A percentile compares a stretch with the other conserved stretches of the same genome.
Evolutionary conservation across 2,888 invertebrate genomes (phyloP).

Genomic region (Anthrax anthrax): DNA sequence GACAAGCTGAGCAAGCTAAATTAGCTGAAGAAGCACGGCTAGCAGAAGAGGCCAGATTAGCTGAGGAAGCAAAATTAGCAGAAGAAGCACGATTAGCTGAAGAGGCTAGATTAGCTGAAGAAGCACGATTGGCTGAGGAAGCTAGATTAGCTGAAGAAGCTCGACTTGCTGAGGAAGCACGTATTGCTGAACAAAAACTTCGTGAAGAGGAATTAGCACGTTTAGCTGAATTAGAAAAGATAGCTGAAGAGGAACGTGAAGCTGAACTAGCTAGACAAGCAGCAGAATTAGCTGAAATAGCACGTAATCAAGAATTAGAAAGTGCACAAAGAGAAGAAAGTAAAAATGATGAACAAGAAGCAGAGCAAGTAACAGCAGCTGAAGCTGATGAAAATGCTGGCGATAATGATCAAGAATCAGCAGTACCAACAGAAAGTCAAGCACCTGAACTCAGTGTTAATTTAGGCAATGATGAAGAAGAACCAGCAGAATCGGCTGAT

Average conservation of each 20-base stretch:
- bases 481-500: neutral
- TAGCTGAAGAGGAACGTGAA: slow-evolving; percentile 28
- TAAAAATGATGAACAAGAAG: slow-evolving; percentile 30
- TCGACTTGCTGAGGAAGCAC: slow-evolving; percentile 33
- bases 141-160: slow-evolving; percentile 34
- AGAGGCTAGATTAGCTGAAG: slow-evolving; percentile 30
- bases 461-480: neutral
- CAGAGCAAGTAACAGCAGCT: slow-evolving; percentile 24
- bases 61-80: slow-evolving; percentile 24
- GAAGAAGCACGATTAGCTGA: slow-evolving; percentile 30
- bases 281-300: slow-evolving; percentile 52
- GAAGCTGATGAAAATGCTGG: slow-evolving; percentile 15
- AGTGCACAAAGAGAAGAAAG: slow-evolving; percentile 19
- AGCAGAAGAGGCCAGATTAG: slow-evolving; percentile 12
- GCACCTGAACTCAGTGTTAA: neutral
- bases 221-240: slow-evolving; percentile 38
- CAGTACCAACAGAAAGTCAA: too few relatives aligned
- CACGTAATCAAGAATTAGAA: slow-evolving; percentile 44
- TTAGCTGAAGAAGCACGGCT: slow-evolving; percentile 20
- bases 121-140: slow-evolving; percentile 26
- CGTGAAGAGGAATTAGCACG: slow-evolving; percentile 40
- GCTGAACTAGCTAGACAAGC: slow-evolving; percentile 56
- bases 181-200: slow-evolving; percentile 29
- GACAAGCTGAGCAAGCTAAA: slow-evolving; percentile 34
- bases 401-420: too few relatives aligned